These are phyloP conservation scores for Tubiluchus corallicola DNA, from an alignment of 2,888 invertebrate species.

Conservation along the genomic window DNA sequence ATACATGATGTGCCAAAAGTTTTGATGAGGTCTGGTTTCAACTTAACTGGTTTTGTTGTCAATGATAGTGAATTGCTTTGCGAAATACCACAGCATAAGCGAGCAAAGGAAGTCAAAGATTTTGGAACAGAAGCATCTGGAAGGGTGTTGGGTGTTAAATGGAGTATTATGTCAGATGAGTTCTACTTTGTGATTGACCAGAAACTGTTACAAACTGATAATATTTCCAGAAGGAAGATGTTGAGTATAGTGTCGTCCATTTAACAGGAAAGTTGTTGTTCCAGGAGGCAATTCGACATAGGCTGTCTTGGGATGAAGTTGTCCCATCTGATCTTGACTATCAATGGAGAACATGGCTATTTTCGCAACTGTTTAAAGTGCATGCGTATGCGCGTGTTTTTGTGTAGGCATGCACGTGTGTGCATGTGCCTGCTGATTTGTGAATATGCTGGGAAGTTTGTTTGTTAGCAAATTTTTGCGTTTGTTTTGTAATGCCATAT, in stretches of 20 bases:
- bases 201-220: neutral
- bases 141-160: conserved; percentile 1
- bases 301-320: neutral
- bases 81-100: neutral
- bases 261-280: neutral
- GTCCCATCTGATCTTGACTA: neutral
- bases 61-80: neutral
- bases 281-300: neutral
- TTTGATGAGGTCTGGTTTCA: neutral
- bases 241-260: conserved; percentile 1
- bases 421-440: no score
- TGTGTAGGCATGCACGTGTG: no score
- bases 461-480: no score
- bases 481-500: no score
- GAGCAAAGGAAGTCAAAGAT: neutral
- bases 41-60: neutral
- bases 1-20: neutral
- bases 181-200: neutral
- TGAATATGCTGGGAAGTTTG: no score
- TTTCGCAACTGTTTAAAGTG: no score
- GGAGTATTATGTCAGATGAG: neutral
- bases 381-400: no score
- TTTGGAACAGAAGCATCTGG: neutral
- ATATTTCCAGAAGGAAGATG: neutral
- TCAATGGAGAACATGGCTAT: neutral